These are phyloP conservation scores for Glaucidium brasilianum DNA, from an alignment of 2,113 vertebrate species.

Conservation along the genomic window DNA sequence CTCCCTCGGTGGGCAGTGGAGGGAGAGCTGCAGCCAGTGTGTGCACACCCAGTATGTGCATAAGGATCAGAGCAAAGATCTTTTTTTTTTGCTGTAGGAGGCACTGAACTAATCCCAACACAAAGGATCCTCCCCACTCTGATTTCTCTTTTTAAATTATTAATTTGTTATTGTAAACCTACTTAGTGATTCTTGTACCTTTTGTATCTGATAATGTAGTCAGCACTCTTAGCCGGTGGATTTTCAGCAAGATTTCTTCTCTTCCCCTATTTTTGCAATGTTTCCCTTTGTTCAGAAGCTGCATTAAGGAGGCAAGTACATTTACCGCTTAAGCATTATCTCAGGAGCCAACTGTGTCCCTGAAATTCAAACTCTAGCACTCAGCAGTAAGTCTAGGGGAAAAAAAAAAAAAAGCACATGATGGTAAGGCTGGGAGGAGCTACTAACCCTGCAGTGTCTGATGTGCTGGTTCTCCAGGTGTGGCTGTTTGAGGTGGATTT, in stretches of 20 bases:
- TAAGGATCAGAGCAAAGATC: background rate
- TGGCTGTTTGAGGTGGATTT: background rate
- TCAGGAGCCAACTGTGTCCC: background rate
- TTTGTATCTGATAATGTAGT: background rate
- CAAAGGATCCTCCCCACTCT: background rate
- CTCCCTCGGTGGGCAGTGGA: background rate
- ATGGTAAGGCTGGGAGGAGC: background rate
- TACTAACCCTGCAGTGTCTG: rapidly evolving
- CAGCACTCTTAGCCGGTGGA: background rate
- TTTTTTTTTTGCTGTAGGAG: background rate
- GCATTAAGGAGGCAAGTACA: background rate
- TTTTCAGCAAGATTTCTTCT: background rate
- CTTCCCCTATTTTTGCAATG: background rate
- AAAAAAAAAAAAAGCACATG: background rate
- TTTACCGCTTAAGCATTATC: background rate
- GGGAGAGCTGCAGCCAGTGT: background rate
- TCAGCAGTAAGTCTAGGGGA: background rate
- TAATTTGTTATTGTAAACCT: background rate
- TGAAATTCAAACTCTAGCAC: background rate
- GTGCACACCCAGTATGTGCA: rapidly evolving
- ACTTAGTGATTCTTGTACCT: background rate
- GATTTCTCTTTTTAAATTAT: background rate
- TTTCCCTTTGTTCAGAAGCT: background rate
- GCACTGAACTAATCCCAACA: background rate
- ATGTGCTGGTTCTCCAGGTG: background rate